These are phyloP conservation scores for Hyposoter dolosus DNA, from an alignment of 2,888 invertebrate species.

Conservation along the genomic window DNA sequence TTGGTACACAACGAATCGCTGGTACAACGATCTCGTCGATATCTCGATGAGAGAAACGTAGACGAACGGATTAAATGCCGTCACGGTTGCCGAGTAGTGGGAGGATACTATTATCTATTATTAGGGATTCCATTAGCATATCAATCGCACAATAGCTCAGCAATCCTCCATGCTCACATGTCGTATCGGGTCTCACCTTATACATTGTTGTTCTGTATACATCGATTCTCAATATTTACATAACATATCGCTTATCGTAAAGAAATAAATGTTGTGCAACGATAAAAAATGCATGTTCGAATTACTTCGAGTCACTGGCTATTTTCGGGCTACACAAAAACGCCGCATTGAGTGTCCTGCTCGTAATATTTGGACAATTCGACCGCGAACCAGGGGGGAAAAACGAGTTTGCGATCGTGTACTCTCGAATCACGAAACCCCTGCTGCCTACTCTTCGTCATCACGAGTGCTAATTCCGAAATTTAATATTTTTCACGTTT, in stretches of 20 bases:
- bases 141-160: not conserved
- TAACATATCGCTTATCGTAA: not conserved
- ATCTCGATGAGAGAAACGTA: not conserved
- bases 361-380: not conserved
- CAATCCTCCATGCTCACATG: not conserved
- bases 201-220: not conserved
- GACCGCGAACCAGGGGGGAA: not conserved
- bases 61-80: conserved; percentile 40
- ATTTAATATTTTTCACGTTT: too few relatives aligned
- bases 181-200: not conserved
- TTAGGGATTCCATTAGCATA: not conserved
- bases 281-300: conserved; percentile 39
- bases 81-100: conserved; percentile 47
- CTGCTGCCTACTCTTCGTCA: not conserved
- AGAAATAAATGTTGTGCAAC: not conserved
- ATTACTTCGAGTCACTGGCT: conserved; percentile 77
- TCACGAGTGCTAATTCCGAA: too few relatives aligned
- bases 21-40: not conserved
- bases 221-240: not conserved
- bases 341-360: not conserved
- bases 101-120: conserved; percentile 20
- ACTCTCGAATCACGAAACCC: not conserved
- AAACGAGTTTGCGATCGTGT: not conserved
- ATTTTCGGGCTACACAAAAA: conserved; percentile 71
- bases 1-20: not conserved